Conservation (phyloP, 2,797 vertebrate genomes). For the Hapalemur alaotrensis region DNA sequence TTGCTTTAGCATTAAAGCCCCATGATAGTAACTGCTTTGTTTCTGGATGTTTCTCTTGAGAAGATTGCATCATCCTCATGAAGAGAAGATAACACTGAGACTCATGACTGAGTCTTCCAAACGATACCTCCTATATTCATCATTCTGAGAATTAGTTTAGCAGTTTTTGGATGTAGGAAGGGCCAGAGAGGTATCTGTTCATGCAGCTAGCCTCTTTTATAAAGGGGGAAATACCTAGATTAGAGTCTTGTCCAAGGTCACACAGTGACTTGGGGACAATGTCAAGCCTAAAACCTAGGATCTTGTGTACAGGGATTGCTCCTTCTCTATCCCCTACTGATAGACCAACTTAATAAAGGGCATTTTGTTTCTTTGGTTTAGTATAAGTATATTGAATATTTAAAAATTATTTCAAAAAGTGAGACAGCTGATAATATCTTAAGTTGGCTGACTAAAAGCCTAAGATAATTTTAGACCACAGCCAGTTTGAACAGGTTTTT, state of each 20-base stretch:
- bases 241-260: neutral
- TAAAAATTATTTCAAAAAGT: conserved; percentile 1
- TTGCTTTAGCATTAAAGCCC: conserved; percentile 19
- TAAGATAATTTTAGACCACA: conserved; percentile 37
- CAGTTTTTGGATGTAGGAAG: neutral
- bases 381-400: neutral
- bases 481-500: conserved; percentile 17
- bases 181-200: conserved; percentile 8
- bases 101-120: neutral
- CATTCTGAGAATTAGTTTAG: conserved; percentile 28
- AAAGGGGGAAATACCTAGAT: neutral
- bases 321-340: no score
- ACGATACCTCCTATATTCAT: neutral
- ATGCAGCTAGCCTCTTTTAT: neutral
- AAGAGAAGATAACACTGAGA: conserved; percentile 20
- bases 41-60: conserved; percentile 36
- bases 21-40: conserved; percentile 23
- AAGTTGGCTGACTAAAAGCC: neutral
- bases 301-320: neutral
- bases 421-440: conserved; percentile 28
- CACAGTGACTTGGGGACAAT: neutral
- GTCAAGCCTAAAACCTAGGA: neutral
- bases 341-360: neutral
- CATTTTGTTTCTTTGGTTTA: conserved; percentile 35
- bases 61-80: neutral